Evolutionary conservation across 2,113 vertebrate genomes (phyloP).

Genomic region (Psittacula cyanocephala): DNA sequence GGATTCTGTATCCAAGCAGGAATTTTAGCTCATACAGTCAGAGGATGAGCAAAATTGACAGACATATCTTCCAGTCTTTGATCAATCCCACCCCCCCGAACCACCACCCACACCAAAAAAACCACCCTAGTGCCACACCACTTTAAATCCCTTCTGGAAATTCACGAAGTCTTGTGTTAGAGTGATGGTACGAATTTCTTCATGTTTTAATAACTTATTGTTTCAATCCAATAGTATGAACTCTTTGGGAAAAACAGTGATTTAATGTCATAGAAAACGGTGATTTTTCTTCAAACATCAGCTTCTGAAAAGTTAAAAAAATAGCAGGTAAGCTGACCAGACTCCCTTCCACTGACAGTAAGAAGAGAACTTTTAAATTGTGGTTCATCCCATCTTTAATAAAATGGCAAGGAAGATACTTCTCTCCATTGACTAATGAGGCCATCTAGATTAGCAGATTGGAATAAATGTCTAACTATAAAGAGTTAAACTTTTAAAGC

Average conservation of each 20-base stretch:
- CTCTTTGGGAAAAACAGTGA: neutral
- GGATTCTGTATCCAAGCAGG: neutral
- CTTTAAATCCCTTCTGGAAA: neutral
- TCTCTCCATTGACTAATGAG: neutral
- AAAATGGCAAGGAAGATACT: neutral
- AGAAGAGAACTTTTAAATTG: neutral
- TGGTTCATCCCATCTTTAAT: neutral
- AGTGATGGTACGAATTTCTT: neutral
- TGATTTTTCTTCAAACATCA: neutral
- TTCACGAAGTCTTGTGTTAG: neutral
- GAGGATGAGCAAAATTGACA: neutral
- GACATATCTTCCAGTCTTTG: neutral
- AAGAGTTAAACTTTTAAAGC: neutral
- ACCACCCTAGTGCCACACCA: neutral
- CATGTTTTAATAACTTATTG: neutral
- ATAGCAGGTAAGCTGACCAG: neutral
- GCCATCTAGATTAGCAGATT: neutral
- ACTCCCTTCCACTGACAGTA: neutral
- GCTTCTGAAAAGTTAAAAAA: neutral
- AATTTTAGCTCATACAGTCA: neutral
- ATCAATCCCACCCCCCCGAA: neutral
- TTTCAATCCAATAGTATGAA: neutral
- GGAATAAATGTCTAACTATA: neutral
- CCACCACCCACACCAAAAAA: neutral
- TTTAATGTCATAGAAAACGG: neutral